phyloP scores from a whole-genome alignment of 2,797 vertebrate genomes.

The Hyperoplus immaculatus region DNA sequence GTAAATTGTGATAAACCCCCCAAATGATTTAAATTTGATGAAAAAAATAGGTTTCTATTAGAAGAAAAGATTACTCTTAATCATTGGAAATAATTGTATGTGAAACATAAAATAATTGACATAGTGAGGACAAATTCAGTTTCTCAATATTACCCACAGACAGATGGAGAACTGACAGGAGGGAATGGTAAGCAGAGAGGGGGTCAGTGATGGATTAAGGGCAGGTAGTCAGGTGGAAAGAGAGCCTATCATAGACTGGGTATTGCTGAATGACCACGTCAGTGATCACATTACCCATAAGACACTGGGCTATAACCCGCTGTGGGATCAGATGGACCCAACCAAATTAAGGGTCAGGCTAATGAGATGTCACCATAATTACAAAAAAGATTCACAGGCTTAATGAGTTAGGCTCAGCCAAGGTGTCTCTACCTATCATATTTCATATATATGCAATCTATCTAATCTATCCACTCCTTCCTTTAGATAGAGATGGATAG shows the following conservation, averaged over 20 bases:
- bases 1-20: background rate
- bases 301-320: conserved; percentile 38
- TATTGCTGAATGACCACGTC: conserved; percentile 27
- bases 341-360: conserved; percentile 41
- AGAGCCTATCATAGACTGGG: conserved; percentile 30
- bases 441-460: background rate
- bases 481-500: background rate
- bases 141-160: conserved; percentile 17
- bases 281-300: conserved; percentile 54
- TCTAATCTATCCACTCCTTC: background rate
- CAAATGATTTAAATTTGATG: background rate
- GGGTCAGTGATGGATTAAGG: conserved; percentile 56
- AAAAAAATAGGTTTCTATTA: conserved; percentile 2
- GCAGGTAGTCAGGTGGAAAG: conserved; percentile 62
- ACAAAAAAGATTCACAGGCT: conserved; percentile 19
- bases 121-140: conserved; percentile 9
- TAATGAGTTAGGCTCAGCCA: conserved; percentile 10
- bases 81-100: background rate
- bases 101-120: conserved; percentile 5
- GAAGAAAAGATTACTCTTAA: background rate
- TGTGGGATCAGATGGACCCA: conserved; percentile 38
- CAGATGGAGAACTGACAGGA: conserved; percentile 58
- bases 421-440: background rate
- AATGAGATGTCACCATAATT: conserved; percentile 43
- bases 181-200: conserved; percentile 44